These are phyloP conservation scores for Sepioteuthis lessoniana DNA, from an alignment of 2,888 invertebrate genomes.

Conservation along the genomic window DNA sequence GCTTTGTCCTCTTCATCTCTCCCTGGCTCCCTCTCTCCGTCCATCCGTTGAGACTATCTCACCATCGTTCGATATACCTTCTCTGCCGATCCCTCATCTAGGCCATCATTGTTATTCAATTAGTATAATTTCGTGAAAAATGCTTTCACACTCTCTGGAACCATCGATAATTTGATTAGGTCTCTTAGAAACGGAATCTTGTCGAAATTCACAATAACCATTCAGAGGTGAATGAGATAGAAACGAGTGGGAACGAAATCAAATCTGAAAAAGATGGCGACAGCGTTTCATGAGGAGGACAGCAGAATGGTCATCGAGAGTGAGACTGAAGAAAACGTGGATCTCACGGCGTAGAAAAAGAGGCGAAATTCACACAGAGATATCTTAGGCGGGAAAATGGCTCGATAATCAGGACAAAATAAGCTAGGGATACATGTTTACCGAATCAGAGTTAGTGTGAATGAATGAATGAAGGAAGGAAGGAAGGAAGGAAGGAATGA, in stretches of 20 bases:
- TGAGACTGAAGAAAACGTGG: background rate
- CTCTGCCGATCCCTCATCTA: background rate
- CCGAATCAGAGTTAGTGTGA: background rate
- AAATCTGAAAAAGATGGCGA: background rate
- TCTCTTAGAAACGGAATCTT: constrained; percentile 33
- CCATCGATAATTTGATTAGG: background rate
- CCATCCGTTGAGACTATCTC: background rate
- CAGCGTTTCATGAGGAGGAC: background rate
- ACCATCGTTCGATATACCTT: background rate
- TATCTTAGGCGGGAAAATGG: background rate
- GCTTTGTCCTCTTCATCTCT: background rate
- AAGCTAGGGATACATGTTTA: background rate
- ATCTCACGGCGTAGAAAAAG: background rate
- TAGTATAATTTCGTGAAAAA: constrained; percentile 14
- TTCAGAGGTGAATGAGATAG: background rate
- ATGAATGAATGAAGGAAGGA: too few species aligned
- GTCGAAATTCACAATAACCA: constrained; percentile 16
- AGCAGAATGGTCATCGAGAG: background rate
- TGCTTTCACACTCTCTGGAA: background rate
- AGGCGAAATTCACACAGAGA: too few species aligned
- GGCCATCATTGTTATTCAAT: background rate
- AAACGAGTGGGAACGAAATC: background rate
- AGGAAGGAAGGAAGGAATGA: too few species aligned
- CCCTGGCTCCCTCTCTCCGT: background rate
- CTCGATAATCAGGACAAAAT: background rate